phyloP scores from a whole-genome alignment of 2,888 invertebrate species.

The Drosophila limbata region DNA sequence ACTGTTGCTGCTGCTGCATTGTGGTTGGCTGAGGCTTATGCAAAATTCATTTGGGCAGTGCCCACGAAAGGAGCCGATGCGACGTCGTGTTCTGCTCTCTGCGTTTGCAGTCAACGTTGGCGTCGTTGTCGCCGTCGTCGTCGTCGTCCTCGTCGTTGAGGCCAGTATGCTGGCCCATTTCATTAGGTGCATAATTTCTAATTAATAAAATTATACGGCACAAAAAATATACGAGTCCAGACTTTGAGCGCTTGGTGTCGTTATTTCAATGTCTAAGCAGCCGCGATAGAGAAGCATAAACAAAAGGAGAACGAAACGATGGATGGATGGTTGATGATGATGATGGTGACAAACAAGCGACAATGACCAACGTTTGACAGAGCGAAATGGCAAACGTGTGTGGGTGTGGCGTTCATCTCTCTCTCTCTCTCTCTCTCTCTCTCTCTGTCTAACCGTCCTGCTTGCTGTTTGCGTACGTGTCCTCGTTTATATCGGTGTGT shows the following conservation, averaged over 20 bases:
- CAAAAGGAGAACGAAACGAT: not conserved
- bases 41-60: constrained; percentile 76
- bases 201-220: constrained; percentile 69
- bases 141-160: constrained; percentile 2
- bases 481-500: constrained; percentile 24
- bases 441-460: constrained; percentile 1
- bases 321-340: not conserved
- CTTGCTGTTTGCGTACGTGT: constrained; percentile 3
- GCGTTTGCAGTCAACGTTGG: constrained; percentile 34
- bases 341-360: constrained; percentile 25
- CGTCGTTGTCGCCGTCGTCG: constrained; percentile 4
- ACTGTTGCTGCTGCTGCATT: constrained; percentile 66
- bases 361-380: constrained; percentile 21
- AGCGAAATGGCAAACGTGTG: constrained; percentile 46
- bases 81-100: constrained; percentile 34
- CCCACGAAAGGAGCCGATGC: constrained; percentile 49
- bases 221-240: constrained; percentile 33
- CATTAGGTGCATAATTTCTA: constrained; percentile 77
- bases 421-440: not conserved
- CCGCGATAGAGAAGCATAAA: constrained; percentile 1
- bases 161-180: constrained; percentile 56
- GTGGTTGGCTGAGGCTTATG: constrained; percentile 82
- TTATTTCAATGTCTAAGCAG: constrained; percentile 1
- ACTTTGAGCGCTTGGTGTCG: constrained; percentile 43
- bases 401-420: constrained; percentile 49